Evolutionary conservation across 1,140 invertebrate species (phyloP), one percentile per base, ranked within the genome.

Genomic region (Megalopta genalis): DNA sequence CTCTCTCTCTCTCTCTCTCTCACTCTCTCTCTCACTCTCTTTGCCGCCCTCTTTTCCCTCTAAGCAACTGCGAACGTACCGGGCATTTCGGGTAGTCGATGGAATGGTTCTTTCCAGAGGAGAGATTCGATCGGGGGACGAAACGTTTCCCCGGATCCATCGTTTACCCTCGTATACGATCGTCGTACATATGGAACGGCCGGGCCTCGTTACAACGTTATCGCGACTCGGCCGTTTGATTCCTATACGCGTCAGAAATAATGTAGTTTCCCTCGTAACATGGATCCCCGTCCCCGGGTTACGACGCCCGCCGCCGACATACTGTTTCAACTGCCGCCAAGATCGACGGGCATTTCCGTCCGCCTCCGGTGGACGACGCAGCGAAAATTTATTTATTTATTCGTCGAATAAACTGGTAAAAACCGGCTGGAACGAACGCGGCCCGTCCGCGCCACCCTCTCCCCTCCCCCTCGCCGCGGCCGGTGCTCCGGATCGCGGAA

Each of bases 61-160:
- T 77, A 71, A 77, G 75, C 59, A 71, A 77, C 57, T 71, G 75
- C 59, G 46, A 70, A 70, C 46, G 67, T 49, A 46, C 59, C 68
- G 32, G 46, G 25, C 71, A 78, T 65, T 72, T 72, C 49, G 62
- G 14, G 23, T 46, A 39, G 60, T 27, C 16, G 68, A 57, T 64
- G 46, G 32, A 62, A 77, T 32, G 76, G 69, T 64, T 64, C 60
- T 62, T 32, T 59, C 68, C 6, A 46, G 27, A 10, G 42, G 42
- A 46, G 37, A 64, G 21, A 63, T 64, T 64, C 76, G 76, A 72
- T 72, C 60, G 59, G 18, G 32, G 39, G 62, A 25, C 14, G 42
- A 46, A 46, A 46, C 42, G 42, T 46, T 27, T 54, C 25, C 46
- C 46, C 18, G 23, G 23, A 3, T 63, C 63, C 59, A 32, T 76